phyloP scores from a whole-genome alignment of 2,797 vertebrate genomes.

The Echiichthys vipera region DNA sequence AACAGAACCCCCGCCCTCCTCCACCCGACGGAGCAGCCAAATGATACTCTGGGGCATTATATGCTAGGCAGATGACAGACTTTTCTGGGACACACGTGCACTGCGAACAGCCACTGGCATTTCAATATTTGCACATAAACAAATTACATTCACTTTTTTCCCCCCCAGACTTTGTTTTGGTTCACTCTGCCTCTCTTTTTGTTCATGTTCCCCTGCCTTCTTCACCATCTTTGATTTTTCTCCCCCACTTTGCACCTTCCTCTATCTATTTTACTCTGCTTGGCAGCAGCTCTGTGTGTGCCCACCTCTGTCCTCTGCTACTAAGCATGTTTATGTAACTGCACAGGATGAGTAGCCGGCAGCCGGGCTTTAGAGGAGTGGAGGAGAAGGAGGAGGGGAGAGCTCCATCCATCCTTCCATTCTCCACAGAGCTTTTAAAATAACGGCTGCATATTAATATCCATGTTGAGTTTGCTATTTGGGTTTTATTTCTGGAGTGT shows the following conservation, averaged over 20 bases:
- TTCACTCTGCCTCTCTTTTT: slow-evolving; percentile 12
- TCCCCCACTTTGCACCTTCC: slow-evolving; percentile 29
- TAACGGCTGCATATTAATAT: slow-evolving; percentile 48
- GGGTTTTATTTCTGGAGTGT: slow-evolving; percentile 16
- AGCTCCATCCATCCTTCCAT: slow-evolving; percentile 41
- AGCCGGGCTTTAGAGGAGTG: slow-evolving; percentile 67
- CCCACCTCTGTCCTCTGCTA: slow-evolving; percentile 74
- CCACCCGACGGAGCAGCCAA: slow-evolving; percentile 11
- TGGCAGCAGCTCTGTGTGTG: slow-evolving; percentile 50
- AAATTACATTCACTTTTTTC: slow-evolving; percentile 22
- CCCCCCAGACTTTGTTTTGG: background rate
- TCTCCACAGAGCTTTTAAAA: slow-evolving; percentile 35
- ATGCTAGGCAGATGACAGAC: slow-evolving; percentile 24
- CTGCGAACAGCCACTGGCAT: slow-evolving; percentile 9
- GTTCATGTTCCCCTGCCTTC: background rate
- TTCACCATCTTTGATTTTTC: slow-evolving; percentile 17
- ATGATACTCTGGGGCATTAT: slow-evolving; percentile 15
- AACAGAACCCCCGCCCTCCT: background rate
- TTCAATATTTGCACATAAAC: slow-evolving; percentile 15
- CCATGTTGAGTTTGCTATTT: slow-evolving; percentile 33
- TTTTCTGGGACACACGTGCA: slow-evolving; percentile 56
- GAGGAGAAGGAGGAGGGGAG: slow-evolving; percentile 24
- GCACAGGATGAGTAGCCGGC: slow-evolving; percentile 76
- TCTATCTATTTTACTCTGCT: slow-evolving; percentile 40
- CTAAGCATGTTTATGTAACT: slow-evolving; percentile 85